Base-by-base conservation (phyloP, 2,113 vertebrate species). In the Uropsilus gracilis region DNA sequence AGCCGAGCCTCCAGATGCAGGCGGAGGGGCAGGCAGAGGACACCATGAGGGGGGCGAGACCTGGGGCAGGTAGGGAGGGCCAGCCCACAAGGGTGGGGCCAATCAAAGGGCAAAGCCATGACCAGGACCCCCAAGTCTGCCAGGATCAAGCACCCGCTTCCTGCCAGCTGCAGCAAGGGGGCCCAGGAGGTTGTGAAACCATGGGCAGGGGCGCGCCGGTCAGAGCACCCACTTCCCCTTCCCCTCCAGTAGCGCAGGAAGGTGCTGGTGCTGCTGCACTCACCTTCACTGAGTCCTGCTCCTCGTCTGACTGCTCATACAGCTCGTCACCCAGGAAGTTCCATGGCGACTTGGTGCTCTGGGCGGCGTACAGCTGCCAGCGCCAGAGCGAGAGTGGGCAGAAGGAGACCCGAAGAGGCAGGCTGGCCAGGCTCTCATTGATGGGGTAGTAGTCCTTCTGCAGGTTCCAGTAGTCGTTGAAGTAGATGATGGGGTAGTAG, bases 391-490 rank as follows among this genome's bases (percentile, higher is more conserved):
- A 99, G 5, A 99, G 98, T 0, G 99, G 99, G 94, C 99, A 99
- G 98, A 98, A 99, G 73, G 97, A 98, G 46, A 99, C 98, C 0
- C 99, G 99, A 72, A 99, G 98, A 0, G 99, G 99, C 59, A 99
- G 97, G 46, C 96, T 98, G 46, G 95, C 96, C 94, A 99, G 97
- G 2, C 98, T 98, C 7, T 99, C 98, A 0, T 99, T 99, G 96
- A 99, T 98, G 87, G 99, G 99, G 96, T 98, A 99, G 69, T 99
- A 99, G 16, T 99, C 99, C 97, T 99, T 99, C 98, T 99, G 99
- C 89, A 99, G 98, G 98, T 99, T 99, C 99, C 99, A 99, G 98
- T 99, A 99, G 93, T 99, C 99, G 0, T 99, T 99, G 98, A 99
- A 99, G 97, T 99, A 99, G 17, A 99, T 98, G 53, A 99, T 99